Evolutionary conservation across 2,888 invertebrate genomes (phyloP).

Genomic region (Pecten maximus): DNA sequence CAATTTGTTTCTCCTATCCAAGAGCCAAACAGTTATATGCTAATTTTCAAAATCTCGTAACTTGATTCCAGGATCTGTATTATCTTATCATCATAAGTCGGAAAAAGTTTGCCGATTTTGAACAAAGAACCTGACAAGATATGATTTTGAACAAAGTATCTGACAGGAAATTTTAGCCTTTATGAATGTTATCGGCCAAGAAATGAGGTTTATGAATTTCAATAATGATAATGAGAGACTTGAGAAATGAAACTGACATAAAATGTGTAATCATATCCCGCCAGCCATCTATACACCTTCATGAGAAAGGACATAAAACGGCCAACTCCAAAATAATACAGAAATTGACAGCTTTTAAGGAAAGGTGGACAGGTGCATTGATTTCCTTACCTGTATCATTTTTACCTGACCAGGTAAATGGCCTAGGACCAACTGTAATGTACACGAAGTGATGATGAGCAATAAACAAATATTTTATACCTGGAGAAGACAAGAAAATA

Average conservation of each 20-base stretch:
- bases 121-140: conserved; percentile 1
- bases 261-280: not conserved
- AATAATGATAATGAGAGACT: conserved; percentile 16
- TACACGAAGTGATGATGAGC: not conserved
- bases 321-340: not conserved
- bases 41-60: conserved; percentile 17
- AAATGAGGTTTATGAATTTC: conserved; percentile 29
- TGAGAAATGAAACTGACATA: not conserved
- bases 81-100: conserved; percentile 10
- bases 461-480: conserved; percentile 10
- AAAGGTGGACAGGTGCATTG: conserved; percentile 30
- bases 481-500: conserved; percentile 30
- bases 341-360: conserved; percentile 4
- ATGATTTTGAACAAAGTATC: conserved; percentile 21
- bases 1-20: conserved; percentile 25
- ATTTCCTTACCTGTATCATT: conserved; percentile 27
- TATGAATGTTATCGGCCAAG: not conserved
- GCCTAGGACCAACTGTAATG: not conserved
- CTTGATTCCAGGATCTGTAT: not conserved
- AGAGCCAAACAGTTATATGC: conserved; percentile 26
- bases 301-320: not conserved
- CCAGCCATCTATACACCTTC: not conserved
- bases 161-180: not conserved
- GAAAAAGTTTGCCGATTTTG: not conserved
- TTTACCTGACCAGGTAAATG: conserved; percentile 24